phyloP scores from a whole-genome alignment of 2,888 invertebrate species.

The Anthrax anthrax region DNA sequence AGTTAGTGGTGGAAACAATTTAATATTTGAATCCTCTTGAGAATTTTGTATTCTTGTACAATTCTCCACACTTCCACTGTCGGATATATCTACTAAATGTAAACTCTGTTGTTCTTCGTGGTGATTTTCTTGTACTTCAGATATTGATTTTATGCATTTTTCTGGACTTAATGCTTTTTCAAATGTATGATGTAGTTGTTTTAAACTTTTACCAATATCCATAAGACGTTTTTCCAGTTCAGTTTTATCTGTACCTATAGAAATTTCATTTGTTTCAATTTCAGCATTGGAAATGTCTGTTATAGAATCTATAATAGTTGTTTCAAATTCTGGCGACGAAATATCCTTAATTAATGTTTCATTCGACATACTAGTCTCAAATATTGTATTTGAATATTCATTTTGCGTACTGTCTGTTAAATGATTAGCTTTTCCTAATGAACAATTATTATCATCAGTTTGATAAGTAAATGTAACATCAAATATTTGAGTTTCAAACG shows the following conservation, averaged over 20 bases:
- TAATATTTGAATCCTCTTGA: too few species aligned
- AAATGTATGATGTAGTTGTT: constrained; percentile 15
- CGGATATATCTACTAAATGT: too few species aligned
- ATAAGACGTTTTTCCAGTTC: constrained; percentile 18
- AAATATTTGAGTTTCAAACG: too few species aligned
- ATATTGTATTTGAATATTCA: not conserved
- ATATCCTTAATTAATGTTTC: constrained; percentile 22
- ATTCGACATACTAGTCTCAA: not conserved
- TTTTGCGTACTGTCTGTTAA: not conserved
- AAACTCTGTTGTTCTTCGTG: too few species aligned
- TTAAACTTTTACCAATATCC: constrained; percentile 16
- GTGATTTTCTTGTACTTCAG: not conserved
- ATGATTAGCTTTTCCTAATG: not conserved
- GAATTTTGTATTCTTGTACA: too few species aligned
- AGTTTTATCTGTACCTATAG: not conserved
- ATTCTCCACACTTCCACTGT: too few species aligned
- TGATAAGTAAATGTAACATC: too few species aligned
- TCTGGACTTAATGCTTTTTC: constrained; percentile 15
- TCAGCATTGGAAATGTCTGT: not conserved
- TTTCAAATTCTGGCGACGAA: constrained; percentile 22
- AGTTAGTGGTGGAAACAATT: too few species aligned
- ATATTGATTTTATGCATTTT: constrained; percentile 4
- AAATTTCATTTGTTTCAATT: not conserved
- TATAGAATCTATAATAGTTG: constrained; percentile 8
- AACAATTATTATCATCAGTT: not conserved